These are phyloP conservation scores for Coptotermes formosanus DNA, from an alignment of 1,140 invertebrate genomes.

Conservation along the genomic window DNA sequence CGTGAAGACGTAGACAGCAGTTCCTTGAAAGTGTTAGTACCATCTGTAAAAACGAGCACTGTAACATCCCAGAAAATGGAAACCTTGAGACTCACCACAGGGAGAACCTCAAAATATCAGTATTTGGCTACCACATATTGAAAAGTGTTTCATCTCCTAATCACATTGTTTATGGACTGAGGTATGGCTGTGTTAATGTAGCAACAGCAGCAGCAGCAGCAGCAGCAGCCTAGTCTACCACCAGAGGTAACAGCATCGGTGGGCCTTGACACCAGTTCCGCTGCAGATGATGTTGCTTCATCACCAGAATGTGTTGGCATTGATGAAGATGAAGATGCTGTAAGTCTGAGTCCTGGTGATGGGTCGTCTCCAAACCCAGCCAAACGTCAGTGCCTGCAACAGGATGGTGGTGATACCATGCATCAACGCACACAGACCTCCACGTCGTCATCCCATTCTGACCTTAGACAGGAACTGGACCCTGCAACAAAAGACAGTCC, in stretches of 20 bases:
- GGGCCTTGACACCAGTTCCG: neutral
- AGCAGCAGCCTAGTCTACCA: neutral
- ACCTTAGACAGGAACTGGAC: neutral
- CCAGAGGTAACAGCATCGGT: neutral
- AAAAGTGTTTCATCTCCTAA: too few relatives aligned
- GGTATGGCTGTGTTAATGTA: neutral
- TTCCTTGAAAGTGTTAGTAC: too few relatives aligned
- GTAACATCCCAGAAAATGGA: too few relatives aligned
- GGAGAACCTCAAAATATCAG: too few relatives aligned
- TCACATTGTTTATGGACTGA: too few relatives aligned
- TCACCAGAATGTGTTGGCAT: conserved; percentile 19
- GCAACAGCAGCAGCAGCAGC: neutral
- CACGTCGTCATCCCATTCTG: neutral
- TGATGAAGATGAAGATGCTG: conserved; percentile 24
- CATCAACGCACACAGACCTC: neutral
- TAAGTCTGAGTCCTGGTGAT: conserved; percentile 23
- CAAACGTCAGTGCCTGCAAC: conserved; percentile 17
- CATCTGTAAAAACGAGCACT: too few relatives aligned
- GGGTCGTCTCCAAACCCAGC: conserved; percentile 24
- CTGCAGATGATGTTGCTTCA: neutral
- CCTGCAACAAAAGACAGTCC: conserved; percentile 33
- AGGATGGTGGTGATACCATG: neutral
- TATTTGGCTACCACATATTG: too few relatives aligned
- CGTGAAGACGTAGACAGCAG: too few relatives aligned
- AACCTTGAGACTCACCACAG: too few relatives aligned